phyloP scores from a whole-genome alignment of 2,888 invertebrate genomes.

The Rhingia campestris region DNA sequence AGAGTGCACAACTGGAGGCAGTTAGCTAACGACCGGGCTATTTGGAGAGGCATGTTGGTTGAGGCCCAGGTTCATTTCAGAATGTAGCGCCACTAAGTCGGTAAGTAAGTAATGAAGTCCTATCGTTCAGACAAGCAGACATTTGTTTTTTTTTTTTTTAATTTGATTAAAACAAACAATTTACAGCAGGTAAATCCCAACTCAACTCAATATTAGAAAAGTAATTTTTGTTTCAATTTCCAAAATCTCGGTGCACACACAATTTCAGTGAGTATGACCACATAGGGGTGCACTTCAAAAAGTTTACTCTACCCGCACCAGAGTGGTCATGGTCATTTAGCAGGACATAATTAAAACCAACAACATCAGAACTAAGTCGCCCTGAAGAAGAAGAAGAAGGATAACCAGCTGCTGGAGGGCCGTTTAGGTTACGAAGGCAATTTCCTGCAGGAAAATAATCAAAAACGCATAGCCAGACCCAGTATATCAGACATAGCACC shows the following conservation, averaged over 20 bases:
- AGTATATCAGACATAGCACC: neutral
- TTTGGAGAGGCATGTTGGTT: too few relatives aligned
- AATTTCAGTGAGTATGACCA: slow-evolving; percentile 1
- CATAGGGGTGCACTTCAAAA: slow-evolving; percentile 40
- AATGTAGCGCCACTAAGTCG: too few relatives aligned
- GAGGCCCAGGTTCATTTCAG: too few relatives aligned
- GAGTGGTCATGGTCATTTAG: slow-evolving; percentile 50
- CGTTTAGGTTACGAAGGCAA: slow-evolving; percentile 59
- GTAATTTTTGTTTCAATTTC: slow-evolving; percentile 10
- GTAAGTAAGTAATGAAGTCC: too few relatives aligned
- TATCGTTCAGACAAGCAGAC: too few relatives aligned
- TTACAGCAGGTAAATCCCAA: too few relatives aligned
- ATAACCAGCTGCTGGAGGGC: slow-evolving; percentile 41
- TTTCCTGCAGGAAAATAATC: slow-evolving; percentile 59
- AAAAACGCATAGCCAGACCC: slow-evolving; percentile 17
- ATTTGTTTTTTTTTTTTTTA: too few relatives aligned
- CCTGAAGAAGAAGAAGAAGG: slow-evolving; percentile 6
- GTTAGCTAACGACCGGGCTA: too few relatives aligned
- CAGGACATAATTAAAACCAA: slow-evolving; percentile 64
- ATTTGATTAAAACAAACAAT: too few relatives aligned
- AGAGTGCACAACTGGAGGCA: too few relatives aligned
- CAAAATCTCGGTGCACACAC: slow-evolving; percentile 13
- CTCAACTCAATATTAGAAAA: too few relatives aligned
- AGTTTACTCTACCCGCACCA: slow-evolving; percentile 24
- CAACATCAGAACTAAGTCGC: slow-evolving; percentile 9